A percentile compares a stretch with the other conserved stretches of the same genome.
phyloP scores from a whole-genome alignment of 2,797 vertebrate species.

The Vireo griseus region DNA sequence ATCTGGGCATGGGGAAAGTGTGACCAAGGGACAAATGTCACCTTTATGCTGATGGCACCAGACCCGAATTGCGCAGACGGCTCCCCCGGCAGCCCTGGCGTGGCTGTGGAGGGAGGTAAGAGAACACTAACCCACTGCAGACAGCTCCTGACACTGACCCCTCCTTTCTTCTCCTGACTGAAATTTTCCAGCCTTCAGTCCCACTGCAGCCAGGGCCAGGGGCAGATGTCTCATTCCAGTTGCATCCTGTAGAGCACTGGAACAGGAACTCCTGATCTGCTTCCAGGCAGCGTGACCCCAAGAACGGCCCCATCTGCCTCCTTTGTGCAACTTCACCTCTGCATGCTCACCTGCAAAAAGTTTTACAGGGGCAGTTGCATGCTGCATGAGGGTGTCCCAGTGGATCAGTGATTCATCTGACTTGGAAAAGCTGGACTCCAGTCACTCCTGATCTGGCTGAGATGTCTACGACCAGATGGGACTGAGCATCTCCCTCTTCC shows the following conservation, averaged over 20 bases:
- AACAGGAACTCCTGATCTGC: background rate
- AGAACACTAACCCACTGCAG: background rate
- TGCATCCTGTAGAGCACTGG: background rate
- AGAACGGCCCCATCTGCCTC: background rate
- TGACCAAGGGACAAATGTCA: slow-evolving; percentile 16
- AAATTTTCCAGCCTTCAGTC: background rate
- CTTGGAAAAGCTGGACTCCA: background rate
- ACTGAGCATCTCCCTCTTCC: background rate
- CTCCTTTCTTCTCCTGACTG: background rate
- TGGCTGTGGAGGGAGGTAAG: background rate
- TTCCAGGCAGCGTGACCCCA: background rate
- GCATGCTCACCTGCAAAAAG: background rate
- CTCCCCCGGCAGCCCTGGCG: background rate
- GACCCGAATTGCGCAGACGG: accelerated
- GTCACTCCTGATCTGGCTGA: background rate
- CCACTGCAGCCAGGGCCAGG: accelerated
- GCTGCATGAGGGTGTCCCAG: background rate
- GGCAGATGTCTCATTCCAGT: background rate
- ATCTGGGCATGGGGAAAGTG: background rate
- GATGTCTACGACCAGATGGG: background rate
- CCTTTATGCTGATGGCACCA: background rate
- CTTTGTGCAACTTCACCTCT: background rate
- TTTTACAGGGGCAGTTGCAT: background rate
- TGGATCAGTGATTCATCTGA: background rate
- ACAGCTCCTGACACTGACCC: background rate